A percentile compares a stretch with the other conserved stretches of the same genome.
Evolutionary conservation across 1,140 invertebrate genomes (phyloP).

Genomic region (Leptinotarsa texana): DNA sequence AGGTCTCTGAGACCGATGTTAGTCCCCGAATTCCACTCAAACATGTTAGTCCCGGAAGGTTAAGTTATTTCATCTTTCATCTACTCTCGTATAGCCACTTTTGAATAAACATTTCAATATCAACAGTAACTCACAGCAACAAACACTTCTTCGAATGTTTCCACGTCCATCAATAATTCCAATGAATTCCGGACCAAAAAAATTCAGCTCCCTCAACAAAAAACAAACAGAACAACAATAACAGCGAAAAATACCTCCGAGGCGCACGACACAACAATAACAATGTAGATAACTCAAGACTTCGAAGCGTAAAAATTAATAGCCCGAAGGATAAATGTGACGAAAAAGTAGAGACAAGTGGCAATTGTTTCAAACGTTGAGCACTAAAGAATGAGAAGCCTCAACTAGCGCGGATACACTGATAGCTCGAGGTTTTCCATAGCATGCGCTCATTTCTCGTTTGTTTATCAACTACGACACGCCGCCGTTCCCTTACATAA

Average conservation of each 20-base stretch:
- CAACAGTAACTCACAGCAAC: background rate
- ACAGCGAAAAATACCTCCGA: background rate
- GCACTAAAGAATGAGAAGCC: background rate
- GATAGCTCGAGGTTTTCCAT: slow-evolving; percentile 5
- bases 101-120: no score
- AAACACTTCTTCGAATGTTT: background rate
- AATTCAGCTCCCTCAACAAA: background rate
- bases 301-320: background rate
- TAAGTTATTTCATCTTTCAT: no score
- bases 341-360: background rate
- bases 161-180: slow-evolving; percentile 13
- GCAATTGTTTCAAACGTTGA: background rate
- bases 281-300: background rate
- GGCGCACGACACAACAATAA: background rate
- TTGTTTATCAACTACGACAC: slow-evolving; percentile 13
- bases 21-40: no score
- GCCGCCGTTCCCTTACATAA: slow-evolving; percentile 13
- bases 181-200: background rate
- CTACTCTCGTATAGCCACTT: no score
- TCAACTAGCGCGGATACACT: slow-evolving; percentile 4
- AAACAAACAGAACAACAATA: background rate
- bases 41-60: no score
- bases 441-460: slow-evolving; percentile 5
- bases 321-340: background rate
- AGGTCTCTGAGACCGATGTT: no score